phyloP scores from a whole-genome alignment of 2,113 vertebrate genomes.

The Petroica traversi region DNA sequence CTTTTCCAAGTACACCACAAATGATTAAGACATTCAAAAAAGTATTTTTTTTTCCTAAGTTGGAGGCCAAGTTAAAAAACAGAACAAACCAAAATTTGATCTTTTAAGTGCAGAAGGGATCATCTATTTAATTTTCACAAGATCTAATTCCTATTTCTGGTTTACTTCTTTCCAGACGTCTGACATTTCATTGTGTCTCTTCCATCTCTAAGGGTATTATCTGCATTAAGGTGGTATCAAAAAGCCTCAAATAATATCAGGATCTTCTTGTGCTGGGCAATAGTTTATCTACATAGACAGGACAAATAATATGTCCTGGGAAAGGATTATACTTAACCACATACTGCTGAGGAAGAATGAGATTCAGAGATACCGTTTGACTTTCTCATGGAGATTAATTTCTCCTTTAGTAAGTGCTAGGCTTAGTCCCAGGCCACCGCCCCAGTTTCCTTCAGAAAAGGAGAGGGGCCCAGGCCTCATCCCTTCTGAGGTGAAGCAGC shows the following conservation, averaged over 20 bases:
- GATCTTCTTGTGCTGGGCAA: neutral
- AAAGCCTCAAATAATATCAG: constrained; percentile 1
- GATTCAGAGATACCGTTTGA: neutral
- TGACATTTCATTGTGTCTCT: neutral
- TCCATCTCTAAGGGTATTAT: neutral
- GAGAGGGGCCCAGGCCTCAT: neutral
- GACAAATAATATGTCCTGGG: neutral
- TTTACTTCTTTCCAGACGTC: neutral
- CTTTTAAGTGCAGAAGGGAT: neutral
- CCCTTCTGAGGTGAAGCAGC: neutral
- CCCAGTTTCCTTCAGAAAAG: neutral
- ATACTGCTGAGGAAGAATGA: neutral
- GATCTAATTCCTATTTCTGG: neutral
- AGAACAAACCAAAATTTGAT: neutral
- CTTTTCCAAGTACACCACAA: neutral
- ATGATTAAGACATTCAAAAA: neutral
- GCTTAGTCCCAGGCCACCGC: neutral
- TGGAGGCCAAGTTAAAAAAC: neutral
- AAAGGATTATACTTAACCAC: constrained; percentile 29
- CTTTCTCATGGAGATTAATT: constrained; percentile 14
- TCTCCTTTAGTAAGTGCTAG: neutral
- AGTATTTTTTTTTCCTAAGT: neutral
- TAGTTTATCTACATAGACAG: constrained; percentile 12
- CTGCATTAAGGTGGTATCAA: constrained; percentile 24
- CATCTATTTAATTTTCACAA: neutral